Percentiles rank a stretch among this genome's conserved stretches.
These are phyloP conservation scores for Listrodromus nycthemerus DNA, from an alignment of 2,888 invertebrate species.

Conservation along the genomic window DNA sequence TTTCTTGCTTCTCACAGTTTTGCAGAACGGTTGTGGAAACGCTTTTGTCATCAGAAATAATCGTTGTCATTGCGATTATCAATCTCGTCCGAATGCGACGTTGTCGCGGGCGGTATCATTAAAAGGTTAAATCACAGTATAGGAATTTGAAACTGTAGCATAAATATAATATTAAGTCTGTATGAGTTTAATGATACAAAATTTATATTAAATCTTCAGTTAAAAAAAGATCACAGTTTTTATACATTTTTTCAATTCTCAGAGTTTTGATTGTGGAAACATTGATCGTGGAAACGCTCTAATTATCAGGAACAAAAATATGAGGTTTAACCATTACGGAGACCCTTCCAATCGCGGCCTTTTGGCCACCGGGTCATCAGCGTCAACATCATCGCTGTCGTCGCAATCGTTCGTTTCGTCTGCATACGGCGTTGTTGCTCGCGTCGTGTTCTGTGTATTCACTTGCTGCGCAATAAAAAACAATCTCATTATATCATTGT, in stretches of 20 bases:
- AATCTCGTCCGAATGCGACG: no score
- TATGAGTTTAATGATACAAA: neutral
- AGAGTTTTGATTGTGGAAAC: neutral
- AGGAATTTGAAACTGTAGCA: neutral
- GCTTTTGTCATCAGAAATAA: no score
- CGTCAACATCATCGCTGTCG: conserved; percentile 41
- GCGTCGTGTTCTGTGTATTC: conserved; percentile 64
- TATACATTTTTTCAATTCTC: neutral
- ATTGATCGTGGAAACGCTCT: neutral
- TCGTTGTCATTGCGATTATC: no score
- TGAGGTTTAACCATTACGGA: neutral
- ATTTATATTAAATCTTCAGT: neutral
- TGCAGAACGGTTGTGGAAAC: no score
- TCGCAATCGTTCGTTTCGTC: conserved; percentile 31
- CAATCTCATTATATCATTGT: neutral
- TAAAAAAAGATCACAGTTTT: neutral
- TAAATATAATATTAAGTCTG: neutral
- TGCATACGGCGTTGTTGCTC: conserved; percentile 32
- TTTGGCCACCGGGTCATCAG: conserved; percentile 40
- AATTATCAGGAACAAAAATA: neutral
- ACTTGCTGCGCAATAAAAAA: conserved; percentile 50
- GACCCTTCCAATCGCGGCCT: conserved; percentile 37
- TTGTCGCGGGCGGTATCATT: no score
- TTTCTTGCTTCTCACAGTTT: neutral
- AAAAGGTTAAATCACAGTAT: no score